phyloP scores from a whole-genome alignment of 2,113 vertebrate species.

The western clawed frog (Xenopus tropicalis) region DNA sequence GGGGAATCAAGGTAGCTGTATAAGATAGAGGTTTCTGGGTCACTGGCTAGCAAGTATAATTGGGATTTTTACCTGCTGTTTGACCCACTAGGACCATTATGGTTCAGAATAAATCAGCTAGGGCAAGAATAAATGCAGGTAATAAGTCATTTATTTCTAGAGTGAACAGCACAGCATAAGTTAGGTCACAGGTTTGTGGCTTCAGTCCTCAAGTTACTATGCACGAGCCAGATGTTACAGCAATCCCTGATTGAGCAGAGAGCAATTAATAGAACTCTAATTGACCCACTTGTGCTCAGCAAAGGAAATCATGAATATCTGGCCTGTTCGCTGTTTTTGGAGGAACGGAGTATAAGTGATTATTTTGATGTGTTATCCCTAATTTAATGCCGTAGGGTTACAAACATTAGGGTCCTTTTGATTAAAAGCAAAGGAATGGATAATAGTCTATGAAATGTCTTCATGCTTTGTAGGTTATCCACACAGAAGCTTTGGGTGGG shows the following conservation, averaged over 20 bases:
- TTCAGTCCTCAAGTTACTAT: neutral
- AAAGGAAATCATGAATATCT: neutral
- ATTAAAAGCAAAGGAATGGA: too few species aligned
- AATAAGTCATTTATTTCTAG: neutral
- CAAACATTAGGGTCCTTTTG: too few species aligned
- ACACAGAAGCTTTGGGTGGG: too few species aligned
- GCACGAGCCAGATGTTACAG: neutral
- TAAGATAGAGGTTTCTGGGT: neutral
- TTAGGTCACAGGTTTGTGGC: neutral
- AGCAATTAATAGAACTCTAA: neutral
- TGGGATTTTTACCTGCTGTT: neutral
- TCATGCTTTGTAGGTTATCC: too few species aligned
- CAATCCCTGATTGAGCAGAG: neutral
- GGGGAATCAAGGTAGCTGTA: neutral
- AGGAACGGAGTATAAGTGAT: neutral
- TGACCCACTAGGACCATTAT: neutral
- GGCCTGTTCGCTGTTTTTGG: neutral
- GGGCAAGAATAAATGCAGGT: neutral
- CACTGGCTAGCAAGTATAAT: slow-evolving; percentile 5
- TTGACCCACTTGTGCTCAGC: neutral
- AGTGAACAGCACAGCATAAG: neutral
- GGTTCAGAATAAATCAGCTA: neutral
- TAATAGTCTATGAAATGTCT: too few species aligned
- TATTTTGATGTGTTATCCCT: too few species aligned
- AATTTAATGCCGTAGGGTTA: too few species aligned